Evolutionary conservation across 2,113 vertebrate species (phyloP).

Genomic region (Sorex araneus): DNA sequence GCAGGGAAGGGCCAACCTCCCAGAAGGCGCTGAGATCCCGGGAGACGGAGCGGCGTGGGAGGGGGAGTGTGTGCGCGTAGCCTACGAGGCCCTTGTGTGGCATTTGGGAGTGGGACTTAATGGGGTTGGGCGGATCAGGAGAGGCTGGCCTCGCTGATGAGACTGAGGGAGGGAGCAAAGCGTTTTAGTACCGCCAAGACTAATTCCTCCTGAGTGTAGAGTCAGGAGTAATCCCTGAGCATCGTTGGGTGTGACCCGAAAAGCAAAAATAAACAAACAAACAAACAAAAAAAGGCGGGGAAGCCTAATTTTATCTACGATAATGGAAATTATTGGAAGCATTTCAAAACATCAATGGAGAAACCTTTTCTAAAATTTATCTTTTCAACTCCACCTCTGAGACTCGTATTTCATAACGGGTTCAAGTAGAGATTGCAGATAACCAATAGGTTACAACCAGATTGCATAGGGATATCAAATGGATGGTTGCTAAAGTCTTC

Average conservation of each 20-base stretch:
- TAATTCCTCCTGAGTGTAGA: too few relatives aligned
- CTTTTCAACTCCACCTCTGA: background rate
- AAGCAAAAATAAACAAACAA: too few relatives aligned
- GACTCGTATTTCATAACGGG: background rate
- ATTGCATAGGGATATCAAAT: background rate
- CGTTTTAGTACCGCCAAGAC: background rate
- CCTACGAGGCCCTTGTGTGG: too few relatives aligned
- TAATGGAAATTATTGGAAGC: conserved; percentile 47
- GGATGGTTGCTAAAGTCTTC: background rate
- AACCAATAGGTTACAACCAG: background rate
- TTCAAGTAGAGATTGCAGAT: background rate
- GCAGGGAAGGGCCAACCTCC: background rate
- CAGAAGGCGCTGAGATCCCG: rapidly evolving
- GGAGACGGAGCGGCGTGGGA: background rate
- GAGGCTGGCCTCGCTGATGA: background rate
- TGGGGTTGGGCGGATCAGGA: conserved; percentile 41
- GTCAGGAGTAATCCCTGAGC: too few relatives aligned
- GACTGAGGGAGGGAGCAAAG: background rate
- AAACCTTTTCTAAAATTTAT: background rate
- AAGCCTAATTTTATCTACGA: background rate
- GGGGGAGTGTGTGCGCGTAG: rapidly evolving
- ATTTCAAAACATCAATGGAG: background rate
- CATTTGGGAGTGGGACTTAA: conserved; percentile 7
- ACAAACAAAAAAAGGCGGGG: too few relatives aligned
- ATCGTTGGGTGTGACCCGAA: too few relatives aligned